Evolutionary conservation across 2,797 vertebrate genomes (phyloP), one percentile per base, ranked within the genome.

Genomic region (Microcaecilia unicolor): DNA sequence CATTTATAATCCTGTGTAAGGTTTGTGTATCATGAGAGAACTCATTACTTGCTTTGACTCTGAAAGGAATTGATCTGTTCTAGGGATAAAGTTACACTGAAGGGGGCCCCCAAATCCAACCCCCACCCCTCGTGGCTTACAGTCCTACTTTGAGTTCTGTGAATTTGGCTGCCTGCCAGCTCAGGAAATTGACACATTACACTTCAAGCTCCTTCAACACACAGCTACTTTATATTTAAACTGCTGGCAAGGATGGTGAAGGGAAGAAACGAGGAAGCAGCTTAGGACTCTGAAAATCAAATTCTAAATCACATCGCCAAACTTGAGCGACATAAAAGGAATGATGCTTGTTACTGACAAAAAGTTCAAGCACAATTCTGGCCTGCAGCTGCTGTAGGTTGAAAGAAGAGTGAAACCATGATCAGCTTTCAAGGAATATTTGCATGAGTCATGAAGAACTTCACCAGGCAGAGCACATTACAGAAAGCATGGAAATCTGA

Each of bases 1-100:
- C 21, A 41, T 35, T 37, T 55, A 41, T n/a, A 59, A 33, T 36
- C 18, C 7, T 12, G 12, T 24, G 2, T 41, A 53, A 19, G 15
- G 54, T 6, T 22, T 28, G 17, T 28, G 37, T 25, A 41, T 34
- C 30, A 25, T 40, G 28, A 54, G 37, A 26, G 19, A 47, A 48
- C 25, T 32, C 9, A 10, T 38, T 38, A 28, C 21, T 59, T 26
- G 18, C 19, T 62, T 49, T 60, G 35, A 41, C 49, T 62, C 47
- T 60, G 33, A 59, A 59, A 55, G 50, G 7, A 52, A 62, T 49
- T 44, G 39, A 44, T 54, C 40, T 57, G 28, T 23, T 48, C 34
- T 31, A 48, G 0, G 3, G 48, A 46, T 52, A 19, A 40, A 34
- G 25, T 61, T 38, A 45, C 47, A 51, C 18, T 23, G 20, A 36